Conservation (phyloP, 37 sponge, comb jelly and placozoan genomes). For the Cladorhizidae sp. region DNA sequence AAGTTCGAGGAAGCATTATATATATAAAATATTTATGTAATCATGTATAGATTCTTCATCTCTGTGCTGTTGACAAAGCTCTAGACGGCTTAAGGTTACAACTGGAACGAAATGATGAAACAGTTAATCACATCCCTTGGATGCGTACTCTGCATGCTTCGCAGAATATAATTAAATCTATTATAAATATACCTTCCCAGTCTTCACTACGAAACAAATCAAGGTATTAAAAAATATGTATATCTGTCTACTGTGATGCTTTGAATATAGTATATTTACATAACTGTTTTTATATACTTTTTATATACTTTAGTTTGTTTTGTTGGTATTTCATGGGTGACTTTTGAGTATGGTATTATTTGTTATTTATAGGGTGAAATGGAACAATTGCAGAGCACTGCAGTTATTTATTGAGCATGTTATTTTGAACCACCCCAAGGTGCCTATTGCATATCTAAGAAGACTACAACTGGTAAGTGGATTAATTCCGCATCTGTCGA, state of each 20-base stretch:
- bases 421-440: conserved; percentile 30
- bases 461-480: conserved; percentile 47
- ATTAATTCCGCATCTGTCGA: not conserved
- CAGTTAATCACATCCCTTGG: conserved; percentile 8
- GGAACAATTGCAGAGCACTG: conserved; percentile 59
- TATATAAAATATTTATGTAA: not conserved
- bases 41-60: conserved; percentile 20
- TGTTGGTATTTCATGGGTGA: not conserved
- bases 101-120: not conserved
- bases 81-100: conserved; percentile 17
- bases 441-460: conserved; percentile 15
- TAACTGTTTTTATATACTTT: not conserved
- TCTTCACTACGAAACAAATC: not conserved
- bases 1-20: too few relatives aligned
- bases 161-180: conserved; percentile 53
- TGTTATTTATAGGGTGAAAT: conserved; percentile 24
- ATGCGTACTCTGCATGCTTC: conserved; percentile 14
- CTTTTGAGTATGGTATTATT: not conserved
- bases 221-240: not conserved
- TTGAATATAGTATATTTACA: not conserved
- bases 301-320: too few relatives aligned
- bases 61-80: conserved; percentile 34
- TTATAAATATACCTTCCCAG: conserved; percentile 14
- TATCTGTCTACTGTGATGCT: not conserved
- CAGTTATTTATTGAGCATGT: conserved; percentile 73